Conservation (phyloP, 2,113 vertebrate genomes). For the Pterocles orientalis region DNA sequence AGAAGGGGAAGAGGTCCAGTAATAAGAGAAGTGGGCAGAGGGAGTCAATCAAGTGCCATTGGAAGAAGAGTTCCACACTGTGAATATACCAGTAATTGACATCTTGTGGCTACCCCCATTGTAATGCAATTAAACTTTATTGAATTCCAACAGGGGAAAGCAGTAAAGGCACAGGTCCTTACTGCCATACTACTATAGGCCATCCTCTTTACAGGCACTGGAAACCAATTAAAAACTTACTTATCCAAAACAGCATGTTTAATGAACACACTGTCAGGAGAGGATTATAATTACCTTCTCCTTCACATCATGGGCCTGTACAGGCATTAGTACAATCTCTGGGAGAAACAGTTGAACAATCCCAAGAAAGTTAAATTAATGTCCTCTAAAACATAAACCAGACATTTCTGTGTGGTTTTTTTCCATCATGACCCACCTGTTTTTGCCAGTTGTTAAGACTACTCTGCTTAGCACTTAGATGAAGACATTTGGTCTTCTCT, state of each 20-base stretch:
- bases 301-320: background rate
- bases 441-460: background rate
- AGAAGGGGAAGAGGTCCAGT: background rate
- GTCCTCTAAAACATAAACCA: background rate
- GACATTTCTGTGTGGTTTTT: background rate
- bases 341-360: background rate
- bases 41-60: background rate
- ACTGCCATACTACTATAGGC: background rate
- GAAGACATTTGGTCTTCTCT: background rate
- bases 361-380: conserved; percentile 30
- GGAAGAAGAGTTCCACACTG: background rate
- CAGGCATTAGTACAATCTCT: background rate
- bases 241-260: conserved; percentile 57
- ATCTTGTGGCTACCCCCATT: conserved; percentile 35
- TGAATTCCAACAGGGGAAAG: conserved; percentile 55
- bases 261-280: conserved; percentile 60
- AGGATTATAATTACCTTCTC: conserved; percentile 52
- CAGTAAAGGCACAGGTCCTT: background rate
- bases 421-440: background rate
- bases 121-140: conserved; percentile 64
- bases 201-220: conserved; percentile 8
- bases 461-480: background rate
- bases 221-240: conserved; percentile 64
- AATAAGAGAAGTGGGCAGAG: background rate
- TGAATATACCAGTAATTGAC: conserved; percentile 33